Base-by-base conservation (phyloP, 1,140 invertebrate species). In the Zaprionus kolodkinae region DNA sequence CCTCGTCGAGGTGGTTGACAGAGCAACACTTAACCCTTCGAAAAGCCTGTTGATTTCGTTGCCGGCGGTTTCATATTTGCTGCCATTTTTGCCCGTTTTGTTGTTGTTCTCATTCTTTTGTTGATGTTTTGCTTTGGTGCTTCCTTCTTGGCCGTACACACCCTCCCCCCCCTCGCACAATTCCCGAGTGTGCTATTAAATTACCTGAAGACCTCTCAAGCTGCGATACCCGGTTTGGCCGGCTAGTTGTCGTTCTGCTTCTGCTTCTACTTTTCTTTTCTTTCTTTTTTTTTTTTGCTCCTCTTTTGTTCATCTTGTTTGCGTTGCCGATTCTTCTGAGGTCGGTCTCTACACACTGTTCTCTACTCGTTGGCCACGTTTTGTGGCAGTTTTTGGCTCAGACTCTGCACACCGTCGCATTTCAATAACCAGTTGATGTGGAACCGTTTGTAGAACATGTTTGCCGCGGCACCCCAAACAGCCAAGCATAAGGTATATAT, bases 391-490 rank as follows among this genome's bases (percentile, higher is more conserved):
- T 70, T 55, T 76, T 54, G 67, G 35, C 60, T 35, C 67, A 40
- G 54, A 35, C 30, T 36, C 9, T 38, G n/a, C 17, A 33, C 25
- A 27, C 25, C 17, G 59, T 40, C 68, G 35, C 69, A 38, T 64
- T 63, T 64, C 30, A 60, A 80, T 56, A 88, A 88, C 84, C 84
- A 88, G 84, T 88, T 84, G 74, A 72, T 71, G 78, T 71, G 68
- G 74, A 88, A 70, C 73, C 80, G 78, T 80, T 80, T 84, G 84
- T 70, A 27, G 64, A 88, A 78, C 65, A 88, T 88, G 84, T 88
- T 88, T 80, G 72, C 67, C 48, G 78, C 70, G 57, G 67, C 61
- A 40, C 78, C 70, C 27, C 70, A 45, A 56, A 15, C 40, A 33
- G 43, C 66, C 61, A 74, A 89, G 50, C 74, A 57, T 36, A 67